phyloP scores from a whole-genome alignment of 2,113 vertebrate genomes.

The Microcebus tavaratra region DNA sequence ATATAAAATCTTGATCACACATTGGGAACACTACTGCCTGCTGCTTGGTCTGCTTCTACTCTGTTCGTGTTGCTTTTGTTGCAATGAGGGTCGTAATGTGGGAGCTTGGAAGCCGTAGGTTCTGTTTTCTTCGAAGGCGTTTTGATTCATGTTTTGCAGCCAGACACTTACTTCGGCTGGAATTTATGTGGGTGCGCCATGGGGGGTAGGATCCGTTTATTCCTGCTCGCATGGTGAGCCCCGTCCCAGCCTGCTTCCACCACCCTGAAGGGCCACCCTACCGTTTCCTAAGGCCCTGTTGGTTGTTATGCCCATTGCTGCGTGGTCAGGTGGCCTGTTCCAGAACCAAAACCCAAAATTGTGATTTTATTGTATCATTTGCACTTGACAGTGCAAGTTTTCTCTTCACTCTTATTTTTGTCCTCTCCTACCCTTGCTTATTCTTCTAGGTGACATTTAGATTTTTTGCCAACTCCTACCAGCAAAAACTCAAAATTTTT shows the following conservation, averaged over 20 bases:
- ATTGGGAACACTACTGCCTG: background rate
- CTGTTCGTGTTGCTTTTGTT: background rate
- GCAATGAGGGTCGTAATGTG: background rate
- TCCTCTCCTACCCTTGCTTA: background rate
- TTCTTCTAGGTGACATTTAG: background rate
- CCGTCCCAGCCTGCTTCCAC: background rate
- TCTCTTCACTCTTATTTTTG: background rate
- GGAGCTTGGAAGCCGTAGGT: background rate
- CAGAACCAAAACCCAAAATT: background rate
- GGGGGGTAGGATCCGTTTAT: background rate
- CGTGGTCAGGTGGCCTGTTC: background rate
- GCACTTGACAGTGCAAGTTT: background rate
- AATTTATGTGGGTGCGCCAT: background rate
- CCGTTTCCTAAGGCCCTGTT: background rate
- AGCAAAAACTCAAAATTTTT: background rate
- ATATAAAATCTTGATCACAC: background rate
- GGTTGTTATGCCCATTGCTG: background rate
- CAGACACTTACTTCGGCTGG: background rate
- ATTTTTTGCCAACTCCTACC: background rate
- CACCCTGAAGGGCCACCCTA: accelerated
- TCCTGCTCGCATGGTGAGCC: too few relatives aligned
- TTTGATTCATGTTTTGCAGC: background rate
- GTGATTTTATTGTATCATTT: too few relatives aligned
- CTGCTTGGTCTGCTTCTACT: background rate
- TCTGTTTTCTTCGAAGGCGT: background rate